phyloP scores from a whole-genome alignment of 2,113 vertebrate species.

The Melanocharis versteri region DNA sequence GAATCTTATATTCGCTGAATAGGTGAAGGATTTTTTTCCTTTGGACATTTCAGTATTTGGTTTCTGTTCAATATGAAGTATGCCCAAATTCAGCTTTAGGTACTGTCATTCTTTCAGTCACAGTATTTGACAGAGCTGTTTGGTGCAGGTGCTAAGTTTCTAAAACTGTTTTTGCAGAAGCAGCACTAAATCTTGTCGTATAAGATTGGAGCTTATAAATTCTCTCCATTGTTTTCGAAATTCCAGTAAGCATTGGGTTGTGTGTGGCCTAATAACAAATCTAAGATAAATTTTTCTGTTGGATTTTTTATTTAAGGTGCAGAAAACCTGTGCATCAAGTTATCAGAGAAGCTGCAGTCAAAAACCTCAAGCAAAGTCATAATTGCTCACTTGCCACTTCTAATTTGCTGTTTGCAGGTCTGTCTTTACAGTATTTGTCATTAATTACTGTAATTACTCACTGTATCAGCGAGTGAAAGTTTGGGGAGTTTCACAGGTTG shows the following conservation, averaged over 20 bases:
- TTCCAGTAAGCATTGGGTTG: not conserved
- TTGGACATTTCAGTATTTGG: not conserved
- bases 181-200: not conserved
- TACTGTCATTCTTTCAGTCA: not conserved
- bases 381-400: conserved; percentile 92
- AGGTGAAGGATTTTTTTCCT: not conserved
- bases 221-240: not conserved
- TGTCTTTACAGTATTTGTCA: not conserved
- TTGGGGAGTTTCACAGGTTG: not conserved
- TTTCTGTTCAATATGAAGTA: not conserved
- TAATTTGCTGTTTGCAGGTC: conserved; percentile 96
- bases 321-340: conserved; percentile 92
- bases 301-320: conserved; percentile 76
- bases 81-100: not conserved
- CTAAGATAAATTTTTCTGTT: not conserved
- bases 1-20: not conserved
- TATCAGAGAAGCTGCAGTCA: conserved; percentile 94
- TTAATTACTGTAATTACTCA: not conserved
- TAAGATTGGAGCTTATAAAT: not conserved
- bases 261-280: not conserved
- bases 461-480: not conserved
- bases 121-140: not conserved
- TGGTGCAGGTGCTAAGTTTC: not conserved
- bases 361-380: conserved; percentile 97
- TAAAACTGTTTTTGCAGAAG: not conserved